Evolutionary conservation across 2,113 vertebrate species (phyloP).

Genomic region (Dendropsophus ebraccatus): DNA sequence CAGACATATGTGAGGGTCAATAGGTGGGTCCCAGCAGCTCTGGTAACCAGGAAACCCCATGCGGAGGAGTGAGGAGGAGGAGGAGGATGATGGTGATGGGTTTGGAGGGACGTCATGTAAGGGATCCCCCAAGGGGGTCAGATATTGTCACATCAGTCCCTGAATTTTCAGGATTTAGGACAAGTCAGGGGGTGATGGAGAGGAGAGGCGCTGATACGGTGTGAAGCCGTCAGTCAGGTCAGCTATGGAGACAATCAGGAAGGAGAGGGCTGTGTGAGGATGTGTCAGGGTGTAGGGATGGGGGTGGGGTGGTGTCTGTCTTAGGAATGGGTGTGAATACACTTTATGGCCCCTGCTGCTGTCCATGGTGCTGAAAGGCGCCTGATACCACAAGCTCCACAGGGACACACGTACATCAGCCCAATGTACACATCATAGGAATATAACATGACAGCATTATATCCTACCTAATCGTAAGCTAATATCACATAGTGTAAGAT

Average conservation of each 20-base stretch:
- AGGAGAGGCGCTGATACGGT: background rate
- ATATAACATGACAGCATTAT: too few relatives aligned
- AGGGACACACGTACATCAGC: too few relatives aligned
- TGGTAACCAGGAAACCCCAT: background rate
- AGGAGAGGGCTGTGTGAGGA: background rate
- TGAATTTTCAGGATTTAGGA: background rate
- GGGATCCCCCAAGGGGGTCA: background rate
- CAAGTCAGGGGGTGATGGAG: background rate
- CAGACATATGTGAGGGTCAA: background rate
- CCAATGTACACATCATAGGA: too few relatives aligned
- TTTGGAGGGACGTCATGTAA: background rate
- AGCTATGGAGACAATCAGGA: background rate
- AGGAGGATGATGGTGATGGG: too few relatives aligned
- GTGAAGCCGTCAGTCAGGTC: background rate
- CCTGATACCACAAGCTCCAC: too few relatives aligned
- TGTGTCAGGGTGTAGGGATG: background rate
- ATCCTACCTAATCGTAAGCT: too few relatives aligned
- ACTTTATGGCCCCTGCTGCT: conserved; percentile 8
- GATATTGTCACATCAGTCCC: background rate
- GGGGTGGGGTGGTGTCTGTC: conserved; percentile 26
- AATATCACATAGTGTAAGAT: too few relatives aligned
- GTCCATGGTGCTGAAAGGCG: conserved; percentile 30
- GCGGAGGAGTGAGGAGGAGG: background rate
- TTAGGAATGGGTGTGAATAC: background rate
- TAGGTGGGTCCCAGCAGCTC: background rate